Base-by-base conservation (phyloP, 2,888 invertebrate species). In the Apodemia mormo region DNA sequence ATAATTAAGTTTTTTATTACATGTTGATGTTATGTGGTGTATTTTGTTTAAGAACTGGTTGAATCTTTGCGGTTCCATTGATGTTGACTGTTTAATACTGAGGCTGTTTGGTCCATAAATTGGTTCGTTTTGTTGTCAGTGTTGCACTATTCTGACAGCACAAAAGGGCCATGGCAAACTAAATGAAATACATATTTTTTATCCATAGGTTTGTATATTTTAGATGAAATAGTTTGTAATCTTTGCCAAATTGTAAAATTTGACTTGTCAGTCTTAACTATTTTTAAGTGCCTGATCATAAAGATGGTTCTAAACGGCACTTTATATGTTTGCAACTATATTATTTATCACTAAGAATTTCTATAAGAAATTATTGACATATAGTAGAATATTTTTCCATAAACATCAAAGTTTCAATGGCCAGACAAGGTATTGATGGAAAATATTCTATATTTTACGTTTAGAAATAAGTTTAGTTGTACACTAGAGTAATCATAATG, bases 391-490 rank as follows among this genome's bases (percentile, higher is more conserved):
- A 83, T 84, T 83, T 84, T 86, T 70, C 54, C 43, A 65, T 65
- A 65, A 61, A 30, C 61, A 61, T 61, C 61, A 14, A 12, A 58
- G 33, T 33, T 33, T 61, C 33, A 61, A 33, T 61, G 33, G 61
- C 61, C 33, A 10, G 61, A 61, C 33, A 1, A 6, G 61, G 61
- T 61, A 33, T 61, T 61, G 61, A 14, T 33, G 61, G 61, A 61
- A 75, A 74, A 71, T 75, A 75, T 78, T 79, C 79, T 80, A 79
- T 77, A 78, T 77, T 76, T 74, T 69, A 65, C 67, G 64, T 68
- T 75, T 78, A 88, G 88, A 85, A 73, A 69, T 92, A 92, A 91
- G 88, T 85, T 81, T 92, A 92, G 88, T 71, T 86, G 82, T 90
- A 89, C 86, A 84, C 80, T 90, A 89, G 85, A 81, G 69, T 89